A percentile compares a stretch with the other conserved stretches of the same genome.
Evolutionary conservation across 2,113 vertebrate species (phyloP).

Genomic region (Loxodonta africana): DNA sequence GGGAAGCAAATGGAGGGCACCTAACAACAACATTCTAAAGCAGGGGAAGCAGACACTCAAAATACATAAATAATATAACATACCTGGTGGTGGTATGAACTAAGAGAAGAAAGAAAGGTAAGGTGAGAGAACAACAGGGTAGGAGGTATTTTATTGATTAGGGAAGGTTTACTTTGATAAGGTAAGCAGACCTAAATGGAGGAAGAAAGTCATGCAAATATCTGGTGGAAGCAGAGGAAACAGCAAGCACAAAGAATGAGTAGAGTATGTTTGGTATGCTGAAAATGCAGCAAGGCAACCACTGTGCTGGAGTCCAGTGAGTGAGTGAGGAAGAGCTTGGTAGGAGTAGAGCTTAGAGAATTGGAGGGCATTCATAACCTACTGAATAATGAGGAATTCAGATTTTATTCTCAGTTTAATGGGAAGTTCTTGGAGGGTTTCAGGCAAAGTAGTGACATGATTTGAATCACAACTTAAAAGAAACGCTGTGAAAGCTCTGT

Average conservation of each 20-base stretch:
- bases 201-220: background rate
- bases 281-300: background rate
- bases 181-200: background rate
- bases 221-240: background rate
- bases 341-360: background rate
- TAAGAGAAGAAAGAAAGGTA: background rate
- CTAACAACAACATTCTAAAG: no score
- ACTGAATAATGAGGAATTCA: background rate
- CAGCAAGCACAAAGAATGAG: background rate
- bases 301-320: no score
- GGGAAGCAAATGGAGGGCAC: no score
- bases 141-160: background rate
- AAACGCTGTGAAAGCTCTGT: background rate
- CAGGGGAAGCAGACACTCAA: background rate
- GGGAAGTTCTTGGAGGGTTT: background rate
- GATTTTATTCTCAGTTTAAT: background rate
- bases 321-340: background rate
- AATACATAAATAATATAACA: background rate
- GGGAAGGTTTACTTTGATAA: background rate
- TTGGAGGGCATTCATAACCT: fast-evolving
- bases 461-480: background rate
- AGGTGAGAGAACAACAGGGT: background rate
- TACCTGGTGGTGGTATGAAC: background rate
- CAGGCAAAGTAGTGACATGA: background rate
- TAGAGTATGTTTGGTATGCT: background rate